Evolutionary conservation across 2,113 vertebrate genomes (phyloP).

Genomic region (Chloroceryle aenea): DNA sequence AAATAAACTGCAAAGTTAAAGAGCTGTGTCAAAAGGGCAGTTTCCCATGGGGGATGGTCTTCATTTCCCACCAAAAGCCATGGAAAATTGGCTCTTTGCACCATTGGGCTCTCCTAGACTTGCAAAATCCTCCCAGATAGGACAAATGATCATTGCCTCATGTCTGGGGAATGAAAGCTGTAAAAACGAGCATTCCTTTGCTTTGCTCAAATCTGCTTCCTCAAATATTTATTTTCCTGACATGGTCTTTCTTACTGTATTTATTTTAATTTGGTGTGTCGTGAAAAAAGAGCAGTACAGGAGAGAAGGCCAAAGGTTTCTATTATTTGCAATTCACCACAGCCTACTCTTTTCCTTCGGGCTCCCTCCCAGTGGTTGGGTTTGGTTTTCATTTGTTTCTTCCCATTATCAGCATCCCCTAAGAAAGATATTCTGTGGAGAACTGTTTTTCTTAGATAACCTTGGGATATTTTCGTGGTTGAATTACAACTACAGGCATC

Average conservation of each 20-base stretch:
- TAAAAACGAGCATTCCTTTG: neutral
- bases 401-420: neutral
- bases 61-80: neutral
- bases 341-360: neutral
- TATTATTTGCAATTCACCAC: neutral
- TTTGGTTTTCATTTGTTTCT: conserved; percentile 60
- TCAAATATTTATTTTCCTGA: conserved; percentile 55
- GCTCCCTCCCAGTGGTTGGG: neutral
- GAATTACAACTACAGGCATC: conserved; percentile 13
- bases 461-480: conserved; percentile 22
- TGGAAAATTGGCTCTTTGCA: neutral
- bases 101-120: neutral
- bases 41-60: neutral
- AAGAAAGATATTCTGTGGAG: neutral
- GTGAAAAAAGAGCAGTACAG: neutral
- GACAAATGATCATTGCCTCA: neutral
- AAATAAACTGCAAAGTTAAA: neutral
- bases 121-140: neutral
- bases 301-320: neutral
- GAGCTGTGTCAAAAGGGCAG: neutral
- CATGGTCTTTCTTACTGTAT: neutral
- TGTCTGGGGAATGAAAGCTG: neutral
- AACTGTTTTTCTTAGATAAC: conserved; percentile 22
- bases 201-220: neutral
- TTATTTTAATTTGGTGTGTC: conserved; percentile 22